Base-by-base conservation (phyloP, 1,140 invertebrate genomes). In the Calephelis virginiensis region DNA sequence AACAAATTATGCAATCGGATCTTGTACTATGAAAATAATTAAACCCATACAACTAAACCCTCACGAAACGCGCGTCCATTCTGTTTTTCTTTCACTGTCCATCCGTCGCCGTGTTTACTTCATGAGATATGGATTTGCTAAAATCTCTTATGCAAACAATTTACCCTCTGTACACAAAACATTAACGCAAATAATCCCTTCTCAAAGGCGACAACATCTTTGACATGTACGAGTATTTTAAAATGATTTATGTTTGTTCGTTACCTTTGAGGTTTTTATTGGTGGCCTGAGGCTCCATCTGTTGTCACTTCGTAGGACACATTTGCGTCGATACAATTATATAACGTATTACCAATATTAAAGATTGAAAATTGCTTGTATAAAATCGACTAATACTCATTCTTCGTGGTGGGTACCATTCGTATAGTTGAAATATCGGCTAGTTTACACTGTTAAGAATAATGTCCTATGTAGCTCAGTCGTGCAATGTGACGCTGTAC, bases 381-480 rank as follows among this genome's bases (percentile, higher is more conserved):
- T 10, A 3, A 63, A 46, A 47, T 46, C 13, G 38, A 28, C 46
- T 11, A 47, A 63, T 63, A 46, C n/a, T 63, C 61, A 46, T 45
- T 46, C 43, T 63, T 63, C 61, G 61, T 47, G 61, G 61, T 63
- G 28, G 61, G 43, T 47, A 63, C 61, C 46, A 63, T 63, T 46
- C 64, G 61, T 63, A 66, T 53, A 64, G 64, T 70, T 70, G 68
- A 70, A 61, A 70, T 70, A 70, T 66, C 68, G 64, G 61, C 68
- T 70, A 70, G 68, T 70, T 70, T 70, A 70, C 68, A 70, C 68
- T 64, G 68, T 70, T 64, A 59, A 56, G 64, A 70, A 70, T 70
- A 65, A 70, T 65, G 68, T 70, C 61, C 64, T 49, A 61, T 66
- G 64, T 28, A 46, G 38, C 49, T 66, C 60, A 66, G 68, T 66